These are phyloP conservation scores for Drosophila chauvacae DNA, from an alignment of 1,140 invertebrate species.

Conservation along the genomic window DNA sequence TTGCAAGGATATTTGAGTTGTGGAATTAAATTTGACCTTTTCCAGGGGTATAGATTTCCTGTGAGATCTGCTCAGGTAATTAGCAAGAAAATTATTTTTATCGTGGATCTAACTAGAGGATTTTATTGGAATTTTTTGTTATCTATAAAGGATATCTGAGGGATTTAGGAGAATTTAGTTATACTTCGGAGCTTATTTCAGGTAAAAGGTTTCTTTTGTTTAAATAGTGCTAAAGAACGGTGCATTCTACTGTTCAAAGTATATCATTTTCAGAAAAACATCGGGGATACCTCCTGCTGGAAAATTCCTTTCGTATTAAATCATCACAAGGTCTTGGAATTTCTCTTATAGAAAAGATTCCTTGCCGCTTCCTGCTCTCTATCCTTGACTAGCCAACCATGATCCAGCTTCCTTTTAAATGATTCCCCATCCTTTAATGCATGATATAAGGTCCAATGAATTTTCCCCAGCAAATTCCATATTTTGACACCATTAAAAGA, in stretches of 20 bases:
- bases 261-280: neutral
- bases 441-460: constrained; percentile 6
- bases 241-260: neutral
- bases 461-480: constrained; percentile 29
- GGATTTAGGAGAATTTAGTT: neutral
- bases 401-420: constrained; percentile 6
- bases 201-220: too few relatives aligned
- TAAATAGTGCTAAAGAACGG: neutral
- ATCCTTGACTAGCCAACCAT: constrained; percentile 32
- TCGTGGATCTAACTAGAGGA: constrained; percentile 15
- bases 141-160: constrained; percentile 7
- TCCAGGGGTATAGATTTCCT: constrained; percentile 6
- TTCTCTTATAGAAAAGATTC: constrained; percentile 7
- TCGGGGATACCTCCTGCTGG: neutral
- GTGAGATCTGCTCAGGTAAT: constrained; percentile 10
- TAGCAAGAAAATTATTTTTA: constrained; percentile 30
- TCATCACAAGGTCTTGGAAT: neutral
- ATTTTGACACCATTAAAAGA: constrained; percentile 75
- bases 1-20: constrained; percentile 25
- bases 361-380: constrained; percentile 16
- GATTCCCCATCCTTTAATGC: neutral
- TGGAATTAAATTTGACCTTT: neutral
- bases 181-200: too few relatives aligned
- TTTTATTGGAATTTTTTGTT: constrained; percentile 6
- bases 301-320: constrained; percentile 15